Conservation (phyloP, 2,797 vertebrate genomes). For the Crenichthys baileyi region DNA sequence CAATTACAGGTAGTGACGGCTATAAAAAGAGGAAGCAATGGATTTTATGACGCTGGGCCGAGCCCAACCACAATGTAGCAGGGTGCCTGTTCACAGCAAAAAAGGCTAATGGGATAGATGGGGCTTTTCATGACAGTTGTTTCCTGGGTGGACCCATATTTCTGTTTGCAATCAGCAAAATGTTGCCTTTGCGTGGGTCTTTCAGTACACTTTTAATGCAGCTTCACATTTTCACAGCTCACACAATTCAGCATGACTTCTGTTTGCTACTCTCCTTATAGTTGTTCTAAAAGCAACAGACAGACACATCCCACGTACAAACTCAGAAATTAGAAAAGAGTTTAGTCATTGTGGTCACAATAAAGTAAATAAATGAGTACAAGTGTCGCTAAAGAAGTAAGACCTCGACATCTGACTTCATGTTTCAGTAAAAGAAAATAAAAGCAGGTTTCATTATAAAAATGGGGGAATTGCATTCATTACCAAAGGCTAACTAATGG, state of each 20-base stretch:
- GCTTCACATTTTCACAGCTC: constrained; percentile 5
- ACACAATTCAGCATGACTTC: constrained; percentile 39
- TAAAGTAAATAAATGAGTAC: not conserved
- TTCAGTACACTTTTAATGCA: constrained; percentile 10
- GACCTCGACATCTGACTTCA: not conserved
- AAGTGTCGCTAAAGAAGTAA: not conserved
- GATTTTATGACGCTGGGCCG: constrained; percentile 35
- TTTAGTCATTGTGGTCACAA: not conserved
- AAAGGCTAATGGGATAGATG: constrained; percentile 4
- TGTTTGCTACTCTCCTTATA: constrained; percentile 36
- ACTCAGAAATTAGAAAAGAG: constrained; percentile 5
- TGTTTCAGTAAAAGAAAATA: not conserved
- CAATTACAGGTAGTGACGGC: constrained; percentile 31
- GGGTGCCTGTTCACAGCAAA: constrained; percentile 10
- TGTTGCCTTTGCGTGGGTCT: constrained; percentile 6
- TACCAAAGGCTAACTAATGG: not conserved
- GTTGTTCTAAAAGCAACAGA: constrained; percentile 6
- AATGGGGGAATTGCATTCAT: not conserved
- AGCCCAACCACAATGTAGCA: constrained; percentile 4
- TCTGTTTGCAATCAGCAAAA: constrained; percentile 22
- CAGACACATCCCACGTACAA: constrained; percentile 34
- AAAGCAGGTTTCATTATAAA: not conserved
- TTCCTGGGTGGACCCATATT: constrained; percentile 2
- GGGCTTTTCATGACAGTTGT: constrained; percentile 27
- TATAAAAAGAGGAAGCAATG: constrained; percentile 51